A percentile compares a stretch with the other conserved stretches of the same genome.
Conservation (phyloP, 2,888 invertebrate genomes). For the Chloroclysta siterata region DNA sequence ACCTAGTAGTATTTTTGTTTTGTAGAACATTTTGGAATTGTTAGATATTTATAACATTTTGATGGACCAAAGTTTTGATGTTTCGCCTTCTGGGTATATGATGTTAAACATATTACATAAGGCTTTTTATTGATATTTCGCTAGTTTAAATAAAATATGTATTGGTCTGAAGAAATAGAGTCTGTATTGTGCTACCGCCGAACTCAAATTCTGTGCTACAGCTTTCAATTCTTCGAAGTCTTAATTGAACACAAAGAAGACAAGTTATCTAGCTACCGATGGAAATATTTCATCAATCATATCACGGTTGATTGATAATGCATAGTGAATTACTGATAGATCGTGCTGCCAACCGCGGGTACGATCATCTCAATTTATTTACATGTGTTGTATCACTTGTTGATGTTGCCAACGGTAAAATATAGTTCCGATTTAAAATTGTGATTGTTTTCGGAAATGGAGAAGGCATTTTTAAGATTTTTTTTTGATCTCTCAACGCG, state of each 20-base stretch:
- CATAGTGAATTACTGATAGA: conserved; percentile 68
- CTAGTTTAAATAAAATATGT: no score
- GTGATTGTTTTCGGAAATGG: conserved; percentile 16
- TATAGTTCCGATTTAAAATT: conserved; percentile 49
- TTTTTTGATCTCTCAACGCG: no score
- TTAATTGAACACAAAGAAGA: conserved; percentile 80
- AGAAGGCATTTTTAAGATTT: conserved; percentile 22
- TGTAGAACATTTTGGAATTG: no score
- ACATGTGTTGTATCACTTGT: conserved; percentile 83
- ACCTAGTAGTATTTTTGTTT: no score
- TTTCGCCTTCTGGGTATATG: no score
- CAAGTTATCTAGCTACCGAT: conserved; percentile 82
- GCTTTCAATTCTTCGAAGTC: conserved; percentile 53
- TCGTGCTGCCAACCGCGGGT: conserved; percentile 73
- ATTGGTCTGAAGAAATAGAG: no score
- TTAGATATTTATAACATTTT: no score
- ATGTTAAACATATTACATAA: no score
- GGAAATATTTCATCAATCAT: conserved; percentile 83
- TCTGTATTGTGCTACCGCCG: neutral
- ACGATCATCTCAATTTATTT: conserved; percentile 82
- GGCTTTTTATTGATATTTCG: no score
- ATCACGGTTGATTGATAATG: conserved; percentile 79
- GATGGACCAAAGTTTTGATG: no score
- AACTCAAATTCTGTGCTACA: neutral
- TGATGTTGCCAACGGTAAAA: conserved; percentile 75